A percentile compares a stretch with the other conserved stretches of the same genome.
Evolutionary conservation across 2,113 vertebrate species (phyloP).

Genomic region (Strix uralensis): DNA sequence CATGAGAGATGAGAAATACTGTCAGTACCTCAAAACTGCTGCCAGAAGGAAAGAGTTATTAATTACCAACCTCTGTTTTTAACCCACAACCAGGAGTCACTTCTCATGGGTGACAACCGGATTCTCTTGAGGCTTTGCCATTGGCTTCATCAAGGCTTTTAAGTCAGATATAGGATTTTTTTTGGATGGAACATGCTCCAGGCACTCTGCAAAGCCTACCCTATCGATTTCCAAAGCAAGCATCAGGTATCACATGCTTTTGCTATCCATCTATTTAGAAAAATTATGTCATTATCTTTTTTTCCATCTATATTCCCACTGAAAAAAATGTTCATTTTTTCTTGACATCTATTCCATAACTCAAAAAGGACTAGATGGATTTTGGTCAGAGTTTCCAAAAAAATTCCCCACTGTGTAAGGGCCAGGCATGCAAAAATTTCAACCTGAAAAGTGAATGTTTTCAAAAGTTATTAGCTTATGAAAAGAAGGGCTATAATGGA

Average conservation of each 20-base stretch:
- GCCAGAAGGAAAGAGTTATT: neutral
- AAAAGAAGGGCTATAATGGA: slow-evolving; percentile 50
- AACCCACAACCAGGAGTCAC: neutral
- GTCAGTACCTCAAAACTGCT: slow-evolving; percentile 24
- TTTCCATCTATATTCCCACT: neutral
- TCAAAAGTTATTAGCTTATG: slow-evolving; percentile 52
- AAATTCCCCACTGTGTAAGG: neutral
- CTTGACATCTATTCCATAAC: neutral
- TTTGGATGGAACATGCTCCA: neutral
- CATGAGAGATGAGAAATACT: slow-evolving; percentile 6
- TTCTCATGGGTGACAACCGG: neutral
- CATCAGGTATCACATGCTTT: neutral
- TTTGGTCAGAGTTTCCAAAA: neutral
- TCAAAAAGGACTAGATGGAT: neutral
- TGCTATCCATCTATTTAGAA: neutral
- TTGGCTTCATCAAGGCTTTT: neutral
- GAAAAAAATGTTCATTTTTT: neutral
- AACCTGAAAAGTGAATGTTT: slow-evolving; percentile 25
- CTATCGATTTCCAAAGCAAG: neutral
- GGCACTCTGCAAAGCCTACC: neutral
- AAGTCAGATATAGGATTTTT: neutral
- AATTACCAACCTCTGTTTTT: slow-evolving; percentile 19
- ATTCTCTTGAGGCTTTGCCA: neutral
- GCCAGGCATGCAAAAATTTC: slow-evolving; percentile 15
- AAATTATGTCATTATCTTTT: neutral